phyloP scores from a whole-genome alignment of 2,797 vertebrate species.

The Sciaenops ocellatus region DNA sequence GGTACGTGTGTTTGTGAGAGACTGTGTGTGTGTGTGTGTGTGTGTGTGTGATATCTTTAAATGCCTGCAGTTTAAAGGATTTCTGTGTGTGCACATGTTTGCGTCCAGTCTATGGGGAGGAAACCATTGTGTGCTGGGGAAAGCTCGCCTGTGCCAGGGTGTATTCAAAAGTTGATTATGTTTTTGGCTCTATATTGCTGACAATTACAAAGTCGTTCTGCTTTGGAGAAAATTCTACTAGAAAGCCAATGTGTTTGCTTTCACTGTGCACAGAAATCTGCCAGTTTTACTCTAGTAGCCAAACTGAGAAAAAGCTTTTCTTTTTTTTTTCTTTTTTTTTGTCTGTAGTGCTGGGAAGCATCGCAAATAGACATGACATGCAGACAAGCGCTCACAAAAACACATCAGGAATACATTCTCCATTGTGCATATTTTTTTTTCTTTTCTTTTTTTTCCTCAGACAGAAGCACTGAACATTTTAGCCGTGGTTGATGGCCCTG shows the following conservation, averaged over 20 bases:
- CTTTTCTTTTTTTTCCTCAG: slow-evolving; percentile 51
- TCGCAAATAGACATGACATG: slow-evolving; percentile 57
- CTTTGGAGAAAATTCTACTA: slow-evolving; percentile 61
- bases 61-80: slow-evolving; percentile 28
- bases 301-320: slow-evolving; percentile 41
- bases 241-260: slow-evolving; percentile 59
- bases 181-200: slow-evolving; percentile 64
- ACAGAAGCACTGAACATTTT: slow-evolving; percentile 61
- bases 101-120: slow-evolving; percentile 29
- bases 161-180: slow-evolving; percentile 70
- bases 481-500: slow-evolving; percentile 59
- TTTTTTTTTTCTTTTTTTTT: neutral
- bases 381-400: slow-evolving; percentile 56
- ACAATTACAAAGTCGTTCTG: slow-evolving; percentile 72
- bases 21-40: slow-evolving; percentile 1
- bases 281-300: slow-evolving; percentile 55
- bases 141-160: slow-evolving; percentile 39
- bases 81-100: slow-evolving; percentile 36
- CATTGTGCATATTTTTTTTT: slow-evolving; percentile 40
- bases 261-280: slow-evolving; percentile 41
- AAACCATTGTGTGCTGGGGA: slow-evolving; percentile 34
- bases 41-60: slow-evolving; percentile 28
- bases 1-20: neutral
- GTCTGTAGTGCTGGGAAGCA: slow-evolving; percentile 37
- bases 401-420: slow-evolving; percentile 62